phyloP scores from a whole-genome alignment of 2,113 vertebrate genomes.

The Centrocercus urophasianus region DNA sequence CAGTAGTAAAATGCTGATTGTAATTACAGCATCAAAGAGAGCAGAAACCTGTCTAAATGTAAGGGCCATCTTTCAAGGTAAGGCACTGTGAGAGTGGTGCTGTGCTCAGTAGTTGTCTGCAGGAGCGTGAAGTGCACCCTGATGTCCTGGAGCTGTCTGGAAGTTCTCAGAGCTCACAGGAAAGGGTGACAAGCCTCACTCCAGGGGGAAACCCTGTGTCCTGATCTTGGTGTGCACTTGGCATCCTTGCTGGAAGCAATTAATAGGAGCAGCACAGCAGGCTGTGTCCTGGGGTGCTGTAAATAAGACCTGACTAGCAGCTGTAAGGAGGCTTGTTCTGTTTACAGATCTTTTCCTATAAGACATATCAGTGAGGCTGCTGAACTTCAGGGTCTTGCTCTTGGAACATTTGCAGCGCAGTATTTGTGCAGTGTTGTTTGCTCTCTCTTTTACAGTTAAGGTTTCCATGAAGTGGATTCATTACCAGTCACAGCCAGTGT shows the following conservation, averaged over 20 bases:
- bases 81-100: background rate
- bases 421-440: background rate
- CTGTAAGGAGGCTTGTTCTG: background rate
- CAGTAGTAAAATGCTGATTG: background rate
- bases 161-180: background rate
- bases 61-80: background rate
- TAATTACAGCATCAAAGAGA: background rate
- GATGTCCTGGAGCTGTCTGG: too few relatives aligned
- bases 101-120: background rate
- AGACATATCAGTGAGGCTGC: background rate
- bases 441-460: background rate
- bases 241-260: background rate
- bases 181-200: background rate
- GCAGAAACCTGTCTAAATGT: background rate
- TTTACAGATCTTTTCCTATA: background rate
- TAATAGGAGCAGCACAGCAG: too few relatives aligned
- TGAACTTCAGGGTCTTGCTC: background rate
- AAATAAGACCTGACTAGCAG: background rate
- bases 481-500: background rate
- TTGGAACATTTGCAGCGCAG: background rate
- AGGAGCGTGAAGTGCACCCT: background rate
- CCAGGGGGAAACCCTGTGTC: background rate
- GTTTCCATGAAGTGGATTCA: background rate
- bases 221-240: fast-evolving
- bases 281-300: background rate